Conservation (phyloP, 1,140 invertebrate species). For the Caenorhabditis briggsae region DNA sequence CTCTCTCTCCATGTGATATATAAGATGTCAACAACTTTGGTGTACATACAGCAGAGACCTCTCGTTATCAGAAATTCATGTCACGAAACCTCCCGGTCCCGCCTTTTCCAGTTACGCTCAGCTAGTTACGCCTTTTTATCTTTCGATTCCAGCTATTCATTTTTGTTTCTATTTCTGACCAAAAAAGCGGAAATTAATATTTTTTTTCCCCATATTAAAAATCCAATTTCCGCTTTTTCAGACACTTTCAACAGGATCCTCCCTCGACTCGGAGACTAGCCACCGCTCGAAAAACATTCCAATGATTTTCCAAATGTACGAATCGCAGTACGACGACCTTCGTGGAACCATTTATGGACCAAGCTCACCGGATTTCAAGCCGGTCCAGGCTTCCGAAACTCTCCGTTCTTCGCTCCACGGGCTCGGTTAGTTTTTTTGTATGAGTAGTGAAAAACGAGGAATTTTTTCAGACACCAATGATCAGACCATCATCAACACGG, state of each 20-base stretch:
- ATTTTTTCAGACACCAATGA: slow-evolving; percentile 66
- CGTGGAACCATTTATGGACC: slow-evolving; percentile 67
- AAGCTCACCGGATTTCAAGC: slow-evolving; percentile 65
- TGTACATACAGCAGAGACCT: not conserved
- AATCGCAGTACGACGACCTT: slow-evolving; percentile 68
- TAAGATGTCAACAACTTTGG: not conserved
- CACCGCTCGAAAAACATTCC: slow-evolving; percentile 65
- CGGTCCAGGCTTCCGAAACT: slow-evolving; percentile 62
- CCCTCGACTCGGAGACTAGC: slow-evolving; percentile 56
- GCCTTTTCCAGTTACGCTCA: slow-evolving; percentile 2
- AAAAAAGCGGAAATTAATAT: not conserved
- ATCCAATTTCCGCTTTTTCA: slow-evolving; percentile 31
- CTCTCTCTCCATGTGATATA: not conserved
- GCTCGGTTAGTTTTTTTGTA: slow-evolving; percentile 28
- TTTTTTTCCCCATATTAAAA: not conserved
- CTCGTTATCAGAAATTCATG: slow-evolving; percentile 15
- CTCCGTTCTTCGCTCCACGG: slow-evolving; percentile 62
- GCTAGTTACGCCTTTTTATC: not conserved
- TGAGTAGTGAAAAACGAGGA: not conserved
- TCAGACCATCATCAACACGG: slow-evolving; percentile 62
- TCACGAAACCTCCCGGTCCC: slow-evolving; percentile 34
- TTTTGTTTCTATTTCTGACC: not conserved
- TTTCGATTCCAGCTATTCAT: not conserved
- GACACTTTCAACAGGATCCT: slow-evolving; percentile 57
- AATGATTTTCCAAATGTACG: slow-evolving; percentile 69